These are phyloP conservation scores for Helarctos malayanus DNA, from an alignment of 2,797 vertebrate species.

Conservation along the genomic window DNA sequence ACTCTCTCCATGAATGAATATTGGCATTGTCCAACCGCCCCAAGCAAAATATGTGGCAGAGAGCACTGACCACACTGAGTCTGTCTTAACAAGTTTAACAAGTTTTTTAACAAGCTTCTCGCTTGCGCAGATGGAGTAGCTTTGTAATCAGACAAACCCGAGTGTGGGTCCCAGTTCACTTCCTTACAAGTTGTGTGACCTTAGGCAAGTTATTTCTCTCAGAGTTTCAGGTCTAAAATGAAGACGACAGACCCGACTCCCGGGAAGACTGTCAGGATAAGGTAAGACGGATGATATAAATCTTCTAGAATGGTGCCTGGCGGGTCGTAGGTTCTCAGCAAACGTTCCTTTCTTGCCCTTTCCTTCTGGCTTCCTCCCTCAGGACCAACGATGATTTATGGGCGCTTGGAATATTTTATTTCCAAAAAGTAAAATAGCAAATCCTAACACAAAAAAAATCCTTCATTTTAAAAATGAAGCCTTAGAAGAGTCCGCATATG, in stretches of 20 bases:
- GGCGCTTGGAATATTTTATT: constrained; percentile 24
- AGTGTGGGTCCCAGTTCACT: background rate
- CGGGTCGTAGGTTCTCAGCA: background rate
- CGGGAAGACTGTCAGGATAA: background rate
- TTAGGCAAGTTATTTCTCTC: background rate
- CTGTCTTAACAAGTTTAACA: background rate
- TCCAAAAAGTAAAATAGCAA: constrained; percentile 46
- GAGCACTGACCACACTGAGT: background rate
- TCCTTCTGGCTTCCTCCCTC: constrained; percentile 45
- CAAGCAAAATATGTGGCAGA: background rate
- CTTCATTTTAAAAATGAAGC: constrained; percentile 61
- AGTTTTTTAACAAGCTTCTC: background rate
- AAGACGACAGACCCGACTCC: background rate
- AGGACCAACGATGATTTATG: constrained; percentile 5
- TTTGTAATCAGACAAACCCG: constrained; percentile 7
- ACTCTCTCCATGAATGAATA: constrained; percentile 29
- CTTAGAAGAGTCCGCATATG: constrained; percentile 60
- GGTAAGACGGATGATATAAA: background rate
- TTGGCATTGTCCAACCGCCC: background rate
- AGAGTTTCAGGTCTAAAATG: background rate
- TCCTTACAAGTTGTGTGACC: background rate
- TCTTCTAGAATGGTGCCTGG: background rate
- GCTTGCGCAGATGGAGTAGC: background rate
- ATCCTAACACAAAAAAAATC: background rate
- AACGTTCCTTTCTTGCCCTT: background rate